These are phyloP conservation scores for Penaeus monodon DNA, from an alignment of 2,888 invertebrate species.

Conservation along the genomic window DNA sequence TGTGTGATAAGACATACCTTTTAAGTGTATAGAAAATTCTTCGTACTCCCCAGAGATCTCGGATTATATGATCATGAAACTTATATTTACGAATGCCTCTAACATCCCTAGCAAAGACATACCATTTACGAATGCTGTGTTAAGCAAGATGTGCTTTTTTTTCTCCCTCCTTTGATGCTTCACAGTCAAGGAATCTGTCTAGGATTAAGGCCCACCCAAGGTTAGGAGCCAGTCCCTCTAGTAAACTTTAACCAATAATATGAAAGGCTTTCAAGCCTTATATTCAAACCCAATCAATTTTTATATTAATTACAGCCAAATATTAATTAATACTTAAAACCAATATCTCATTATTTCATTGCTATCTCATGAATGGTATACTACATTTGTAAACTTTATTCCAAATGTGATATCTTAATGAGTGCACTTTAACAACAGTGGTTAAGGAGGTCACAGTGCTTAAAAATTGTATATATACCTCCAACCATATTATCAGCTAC, in stretches of 20 bases:
- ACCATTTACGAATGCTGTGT: neutral
- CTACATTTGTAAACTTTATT: neutral
- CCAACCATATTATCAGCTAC: too few relatives aligned
- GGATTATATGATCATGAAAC: too few relatives aligned
- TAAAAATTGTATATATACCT: constrained; percentile 4
- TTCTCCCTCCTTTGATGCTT: neutral
- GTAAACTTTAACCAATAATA: constrained; percentile 12
- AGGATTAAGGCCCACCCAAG: constrained; percentile 49
- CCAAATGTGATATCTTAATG: constrained; percentile 40
- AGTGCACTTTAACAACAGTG: constrained; percentile 54
- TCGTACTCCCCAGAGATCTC: too few relatives aligned
- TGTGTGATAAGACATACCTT: too few relatives aligned
- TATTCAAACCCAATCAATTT: neutral
- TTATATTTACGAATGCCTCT: too few relatives aligned
- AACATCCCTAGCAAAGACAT: too few relatives aligned
- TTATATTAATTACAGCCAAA: constrained; percentile 32
- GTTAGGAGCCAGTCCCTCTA: constrained; percentile 18
- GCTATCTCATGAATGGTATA: too few relatives aligned
- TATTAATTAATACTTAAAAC: neutral
- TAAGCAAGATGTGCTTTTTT: constrained; percentile 27
- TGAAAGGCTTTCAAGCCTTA: neutral
- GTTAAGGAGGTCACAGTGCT: constrained; percentile 20
- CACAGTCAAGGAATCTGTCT: constrained; percentile 25
- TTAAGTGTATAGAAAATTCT: too few relatives aligned
- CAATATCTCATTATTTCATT: too few relatives aligned